Evolutionary conservation across 2,888 invertebrate species (phyloP), one percentile per base, ranked within the genome.

Genomic region (Standfussiana lucernea): DNA sequence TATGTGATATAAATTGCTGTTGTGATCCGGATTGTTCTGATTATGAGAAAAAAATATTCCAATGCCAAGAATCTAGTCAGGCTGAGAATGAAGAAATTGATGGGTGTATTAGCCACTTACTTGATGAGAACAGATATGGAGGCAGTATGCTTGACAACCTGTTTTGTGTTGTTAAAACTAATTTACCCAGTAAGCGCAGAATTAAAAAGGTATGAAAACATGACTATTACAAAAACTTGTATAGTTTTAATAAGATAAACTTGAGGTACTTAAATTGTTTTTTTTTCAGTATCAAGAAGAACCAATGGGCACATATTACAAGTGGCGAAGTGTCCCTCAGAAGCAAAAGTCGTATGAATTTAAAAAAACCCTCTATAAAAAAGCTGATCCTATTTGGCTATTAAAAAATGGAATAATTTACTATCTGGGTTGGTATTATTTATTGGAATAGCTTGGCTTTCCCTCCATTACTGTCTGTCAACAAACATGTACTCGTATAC

Each of bases 1-100:
- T 96, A 56, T 99, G 99, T 94, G 98, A 99, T 93, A 97, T 98
- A 72, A 98, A 98, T 92, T 99, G 99, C 91, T 99, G 98, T 91
- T 99, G 99, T 93, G 99, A 99, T 93, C 90, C 89, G 67, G 98
- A 98, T 88, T 99, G 99, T 91, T 94, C 97, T 18, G 93, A 95
- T 42, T 94, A 95, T 72, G 97, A 98, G 87, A 95, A 96, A 77
- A 90, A 93, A 77, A 98, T 99, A 93, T 96, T 97, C 32, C 91
- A 94, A 78, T 98, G 98, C 91, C 90, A 92, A 70, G 93, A 94
- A 76, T 71, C 11, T n/a, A 62, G 40, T 50, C 75, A 69, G n/a
- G 13, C 24, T 21, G 72, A 81, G 13, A 37, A 68, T 2, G 59
- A 73, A 75, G 56, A 24, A 37, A 56, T 61, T 37, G 82, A 88